Conservation (phyloP, 2,888 invertebrate species). For the Phortica magna region DNA sequence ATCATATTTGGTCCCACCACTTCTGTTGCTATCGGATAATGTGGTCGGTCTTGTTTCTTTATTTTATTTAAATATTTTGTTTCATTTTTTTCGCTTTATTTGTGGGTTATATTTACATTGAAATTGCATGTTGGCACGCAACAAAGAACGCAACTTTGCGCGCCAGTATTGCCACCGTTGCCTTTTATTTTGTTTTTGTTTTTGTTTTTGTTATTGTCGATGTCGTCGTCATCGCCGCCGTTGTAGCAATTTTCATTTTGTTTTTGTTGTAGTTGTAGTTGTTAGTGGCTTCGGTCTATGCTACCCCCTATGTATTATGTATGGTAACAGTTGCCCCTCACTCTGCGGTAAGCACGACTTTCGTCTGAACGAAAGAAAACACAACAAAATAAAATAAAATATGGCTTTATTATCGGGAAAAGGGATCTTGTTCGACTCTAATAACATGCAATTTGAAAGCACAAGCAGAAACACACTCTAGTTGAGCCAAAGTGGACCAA, state of each 20-base stretch:
- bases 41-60: slow-evolving; percentile 54
- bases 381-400: slow-evolving; percentile 56
- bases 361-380: slow-evolving; percentile 40
- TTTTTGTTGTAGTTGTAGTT: slow-evolving; percentile 69
- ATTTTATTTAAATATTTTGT: slow-evolving; percentile 53
- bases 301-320: slow-evolving; percentile 8
- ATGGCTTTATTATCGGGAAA: slow-evolving; percentile 66
- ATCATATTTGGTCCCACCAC: slow-evolving; percentile 49
- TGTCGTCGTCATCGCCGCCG: slow-evolving; percentile 53
- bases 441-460: slow-evolving; percentile 69
- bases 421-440: slow-evolving; percentile 70
- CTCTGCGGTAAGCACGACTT: slow-evolving; percentile 62
- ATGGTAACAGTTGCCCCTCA: neutral
- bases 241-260: slow-evolving; percentile 68
- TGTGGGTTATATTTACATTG: slow-evolving; percentile 57
- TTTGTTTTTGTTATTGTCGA: slow-evolving; percentile 35
- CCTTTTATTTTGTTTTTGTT: slow-evolving; percentile 41
- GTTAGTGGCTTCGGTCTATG: slow-evolving; percentile 33
- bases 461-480: slow-evolving; percentile 48
- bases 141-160: slow-evolving; percentile 49
- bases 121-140: slow-evolving; percentile 78
- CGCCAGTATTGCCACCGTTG: slow-evolving; percentile 40
- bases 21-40: slow-evolving; percentile 60
- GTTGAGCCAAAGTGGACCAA: neutral
- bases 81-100: neutral